Percentiles rank a stretch among this genome's conserved stretches.
These are phyloP conservation scores for Sorex fumeus DNA, from an alignment of 2,113 vertebrate genomes.

Conservation along the genomic window DNA sequence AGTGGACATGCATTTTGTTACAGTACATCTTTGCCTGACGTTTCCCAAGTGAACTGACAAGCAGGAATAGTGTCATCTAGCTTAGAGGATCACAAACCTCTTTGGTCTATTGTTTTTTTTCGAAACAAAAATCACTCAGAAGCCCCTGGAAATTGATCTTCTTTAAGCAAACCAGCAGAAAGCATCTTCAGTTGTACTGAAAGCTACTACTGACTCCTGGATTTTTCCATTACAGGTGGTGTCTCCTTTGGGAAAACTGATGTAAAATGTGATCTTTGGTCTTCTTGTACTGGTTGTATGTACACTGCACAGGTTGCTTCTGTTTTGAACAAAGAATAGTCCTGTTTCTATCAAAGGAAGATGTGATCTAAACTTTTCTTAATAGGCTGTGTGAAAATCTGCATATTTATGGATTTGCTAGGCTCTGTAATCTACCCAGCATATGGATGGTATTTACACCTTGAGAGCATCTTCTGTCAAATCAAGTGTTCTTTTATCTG, in stretches of 20 bases:
- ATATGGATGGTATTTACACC: neutral
- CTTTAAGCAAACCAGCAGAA: too few relatives aligned
- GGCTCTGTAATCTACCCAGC: neutral
- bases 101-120: too few relatives aligned
- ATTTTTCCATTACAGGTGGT: too few relatives aligned
- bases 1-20: conserved; percentile 53
- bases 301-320: neutral
- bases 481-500: conserved; percentile 78
- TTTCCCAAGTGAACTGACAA: conserved; percentile 71
- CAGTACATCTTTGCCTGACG: conserved; percentile 58
- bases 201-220: too few relatives aligned
- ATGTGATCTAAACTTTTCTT: conserved; percentile 21
- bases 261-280: conserved; percentile 37
- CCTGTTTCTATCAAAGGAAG: neutral
- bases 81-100: too few relatives aligned
- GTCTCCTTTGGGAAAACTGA: neutral
- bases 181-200: too few relatives aligned
- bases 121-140: too few relatives aligned
- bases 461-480: conserved; percentile 60
- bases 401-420: neutral
- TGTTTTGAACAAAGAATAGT: neutral
- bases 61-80: conserved; percentile 66
- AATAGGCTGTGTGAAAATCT: conserved; percentile 4
- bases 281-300: neutral
- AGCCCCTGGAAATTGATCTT: too few relatives aligned